These are phyloP conservation scores for Coptotermes formosanus DNA, from an alignment of 1,140 invertebrate genomes.

Conservation along the genomic window DNA sequence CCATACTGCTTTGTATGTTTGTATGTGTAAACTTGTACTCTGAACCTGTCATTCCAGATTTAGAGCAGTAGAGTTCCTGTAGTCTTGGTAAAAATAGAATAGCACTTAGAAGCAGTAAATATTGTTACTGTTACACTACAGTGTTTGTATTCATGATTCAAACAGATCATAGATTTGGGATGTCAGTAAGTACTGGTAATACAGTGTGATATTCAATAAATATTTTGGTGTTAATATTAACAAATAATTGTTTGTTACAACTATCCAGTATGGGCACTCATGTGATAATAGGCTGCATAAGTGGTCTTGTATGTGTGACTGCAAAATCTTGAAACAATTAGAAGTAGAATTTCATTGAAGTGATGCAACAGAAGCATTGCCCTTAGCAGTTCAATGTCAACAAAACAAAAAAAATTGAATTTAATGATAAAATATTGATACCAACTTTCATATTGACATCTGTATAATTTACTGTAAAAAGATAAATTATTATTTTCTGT, in stretches of 20 bases:
- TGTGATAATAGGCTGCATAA: neutral
- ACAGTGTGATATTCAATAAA: neutral
- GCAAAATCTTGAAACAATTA: too few species aligned
- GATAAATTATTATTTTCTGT: neutral
- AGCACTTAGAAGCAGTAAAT: neutral
- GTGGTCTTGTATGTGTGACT: too few species aligned
- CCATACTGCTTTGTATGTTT: constrained; percentile 3
- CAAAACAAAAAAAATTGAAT: neutral
- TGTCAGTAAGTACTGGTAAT: neutral
- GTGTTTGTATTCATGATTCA: neutral
- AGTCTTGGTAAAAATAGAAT: neutral
- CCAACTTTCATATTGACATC: neutral
- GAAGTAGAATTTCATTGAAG: too few species aligned
- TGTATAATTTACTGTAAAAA: neutral
- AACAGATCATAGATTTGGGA: neutral
- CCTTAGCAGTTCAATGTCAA: neutral
- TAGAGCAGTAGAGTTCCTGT: neutral
- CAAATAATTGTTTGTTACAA: neutral
- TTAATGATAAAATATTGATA: neutral
- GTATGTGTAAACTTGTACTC: neutral
- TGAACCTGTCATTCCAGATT: neutral
- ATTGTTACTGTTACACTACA: neutral
- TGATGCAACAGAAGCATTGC: neutral
- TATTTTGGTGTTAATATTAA: constrained; percentile 3
- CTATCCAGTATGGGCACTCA: neutral